phyloP scores from a whole-genome alignment of 1,140 invertebrate genomes.

The Rhysida immarginata region DNA sequence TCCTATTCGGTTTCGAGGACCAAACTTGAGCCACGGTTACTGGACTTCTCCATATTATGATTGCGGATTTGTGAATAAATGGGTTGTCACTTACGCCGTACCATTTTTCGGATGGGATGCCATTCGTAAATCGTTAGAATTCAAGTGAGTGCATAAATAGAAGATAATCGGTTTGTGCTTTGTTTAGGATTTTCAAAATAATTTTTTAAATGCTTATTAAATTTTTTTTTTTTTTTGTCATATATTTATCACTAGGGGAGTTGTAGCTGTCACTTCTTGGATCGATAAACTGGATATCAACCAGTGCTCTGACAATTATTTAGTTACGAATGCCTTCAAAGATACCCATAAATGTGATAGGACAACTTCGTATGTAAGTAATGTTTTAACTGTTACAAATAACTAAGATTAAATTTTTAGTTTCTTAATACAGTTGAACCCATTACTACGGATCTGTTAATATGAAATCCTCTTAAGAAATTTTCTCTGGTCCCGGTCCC shows the following conservation, averaged over 20 bases:
- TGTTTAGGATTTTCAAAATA: neutral
- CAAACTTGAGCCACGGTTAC: conserved; percentile 69
- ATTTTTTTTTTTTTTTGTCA: neutral
- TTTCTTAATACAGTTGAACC: too few relatives aligned
- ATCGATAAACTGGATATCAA: conserved; percentile 81
- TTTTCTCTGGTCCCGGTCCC: too few relatives aligned
- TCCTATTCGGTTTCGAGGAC: conserved; percentile 51
- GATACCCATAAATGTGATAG: conserved; percentile 86
- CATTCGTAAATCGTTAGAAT: conserved; percentile 75
- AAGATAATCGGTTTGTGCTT: neutral
- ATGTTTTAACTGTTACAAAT: too few relatives aligned
- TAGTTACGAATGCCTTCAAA: conserved; percentile 85
- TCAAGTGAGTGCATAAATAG: conserved; percentile 28
- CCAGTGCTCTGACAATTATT: conserved; percentile 76
- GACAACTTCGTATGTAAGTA: conserved; percentile 79
- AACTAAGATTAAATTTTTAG: too few relatives aligned
- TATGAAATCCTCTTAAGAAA: too few relatives aligned
- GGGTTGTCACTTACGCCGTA: conserved; percentile 85
- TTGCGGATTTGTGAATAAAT: conserved; percentile 60
- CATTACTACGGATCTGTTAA: too few relatives aligned
- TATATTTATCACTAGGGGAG: too few relatives aligned
- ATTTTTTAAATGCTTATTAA: neutral
- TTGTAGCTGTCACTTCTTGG: conserved; percentile 83
- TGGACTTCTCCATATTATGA: conserved; percentile 91
- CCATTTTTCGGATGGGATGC: conserved; percentile 96